Base-by-base conservation (phyloP, 2,797 vertebrate species). In the Platalea minor region DNA sequence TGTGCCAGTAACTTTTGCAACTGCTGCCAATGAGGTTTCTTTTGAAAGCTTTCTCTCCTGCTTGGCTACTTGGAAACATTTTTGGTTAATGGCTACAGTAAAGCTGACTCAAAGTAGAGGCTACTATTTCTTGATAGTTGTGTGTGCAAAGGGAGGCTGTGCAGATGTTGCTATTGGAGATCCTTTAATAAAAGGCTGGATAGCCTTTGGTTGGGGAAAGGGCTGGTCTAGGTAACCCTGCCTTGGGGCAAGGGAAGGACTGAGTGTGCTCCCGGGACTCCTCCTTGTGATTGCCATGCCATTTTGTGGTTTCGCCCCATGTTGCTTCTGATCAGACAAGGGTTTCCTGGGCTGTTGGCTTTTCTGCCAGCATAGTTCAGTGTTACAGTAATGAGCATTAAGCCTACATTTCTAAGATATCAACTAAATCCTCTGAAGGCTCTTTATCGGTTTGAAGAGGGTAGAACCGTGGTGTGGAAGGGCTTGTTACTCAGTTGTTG, bases 231-330 rank as follows among this genome's bases (percentile, higher is more conserved):
- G 41, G 31, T 69, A 43, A 39, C 4, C 1, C 2, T 73, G 24
- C 9, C 11, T 15, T 10, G 24, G 39, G 43, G 23, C 13, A 39
- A 54, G 31, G n/a, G 10, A 69, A 67, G n/a, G 37, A 57, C 10
- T 0, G 0, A 28, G 24, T 17, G 31, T 1, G 5, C 13, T 76
- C 50, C 25, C 0, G 0, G 39, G 19, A 26, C 2, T 1, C 3
- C 31, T 53, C 18, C 28, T 43, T 21, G 18, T 1, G 21, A 45
- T 76, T 65, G 15, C 28, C 10, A 1, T 46, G 35, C 10, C 1
- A 0, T 68, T 85, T 41, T 72, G 39, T 67, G 53, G 7, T 43
- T 90, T 91, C 85, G 10, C 4, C 37, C 24, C 3, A 0, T 45
- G 35, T 60, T 60, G 11, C 53, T 35, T 88, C 60, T 14, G 21